Conservation (phyloP, 2,113 vertebrate genomes). For the Rhadina sibilatrix region DNA sequence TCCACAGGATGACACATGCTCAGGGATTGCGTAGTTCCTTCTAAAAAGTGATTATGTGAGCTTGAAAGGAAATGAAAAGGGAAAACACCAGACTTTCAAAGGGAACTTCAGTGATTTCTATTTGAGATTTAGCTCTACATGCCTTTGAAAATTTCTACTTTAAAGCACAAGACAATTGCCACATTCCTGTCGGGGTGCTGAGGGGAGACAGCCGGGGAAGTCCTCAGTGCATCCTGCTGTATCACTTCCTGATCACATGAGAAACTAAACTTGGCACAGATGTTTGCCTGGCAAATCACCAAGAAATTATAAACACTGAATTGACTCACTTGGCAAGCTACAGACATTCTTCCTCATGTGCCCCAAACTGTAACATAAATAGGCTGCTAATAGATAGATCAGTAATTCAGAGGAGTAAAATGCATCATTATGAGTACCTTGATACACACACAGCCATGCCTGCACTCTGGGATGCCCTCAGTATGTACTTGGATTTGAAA, state of each 20-base stretch:
- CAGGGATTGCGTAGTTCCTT: background rate
- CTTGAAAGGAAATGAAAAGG: background rate
- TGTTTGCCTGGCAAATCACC: background rate
- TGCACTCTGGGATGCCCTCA: background rate
- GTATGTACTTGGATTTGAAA: background rate
- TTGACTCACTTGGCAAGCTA: conserved; percentile 18
- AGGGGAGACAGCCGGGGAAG: background rate
- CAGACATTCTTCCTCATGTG: background rate
- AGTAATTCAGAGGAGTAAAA: background rate
- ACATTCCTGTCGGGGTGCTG: background rate
- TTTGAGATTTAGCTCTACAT: background rate
- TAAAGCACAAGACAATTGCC: background rate
- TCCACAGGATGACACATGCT: background rate
- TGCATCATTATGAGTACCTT: background rate
- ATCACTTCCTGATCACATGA: background rate
- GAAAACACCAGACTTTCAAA: background rate
- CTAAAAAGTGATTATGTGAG: background rate
- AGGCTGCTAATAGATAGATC: background rate
- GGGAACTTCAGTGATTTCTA: background rate
- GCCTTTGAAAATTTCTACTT: background rate
- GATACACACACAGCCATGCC: fast-evolving
- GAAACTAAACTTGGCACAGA: background rate
- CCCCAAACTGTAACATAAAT: background rate
- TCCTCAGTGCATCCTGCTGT: background rate
- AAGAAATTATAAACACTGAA: background rate